Conservation (phyloP, 2,797 vertebrate genomes). For the Megaceryle alcyon region DNA sequence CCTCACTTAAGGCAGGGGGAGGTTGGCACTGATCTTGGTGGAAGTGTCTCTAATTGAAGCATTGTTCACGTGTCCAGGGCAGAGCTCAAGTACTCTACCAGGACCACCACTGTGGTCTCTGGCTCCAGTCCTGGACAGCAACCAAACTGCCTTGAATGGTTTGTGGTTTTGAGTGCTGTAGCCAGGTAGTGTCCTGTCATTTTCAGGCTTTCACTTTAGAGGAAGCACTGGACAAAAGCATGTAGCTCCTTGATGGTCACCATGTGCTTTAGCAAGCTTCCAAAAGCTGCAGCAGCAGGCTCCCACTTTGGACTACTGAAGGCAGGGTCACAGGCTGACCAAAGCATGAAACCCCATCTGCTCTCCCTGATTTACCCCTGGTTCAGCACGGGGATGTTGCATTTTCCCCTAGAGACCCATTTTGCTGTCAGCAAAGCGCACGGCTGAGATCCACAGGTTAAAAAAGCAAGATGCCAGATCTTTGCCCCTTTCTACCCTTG, state of each 20-base stretch:
- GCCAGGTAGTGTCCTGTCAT: not conserved
- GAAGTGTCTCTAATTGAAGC: not conserved
- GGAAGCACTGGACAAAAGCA: not conserved
- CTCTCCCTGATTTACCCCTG: not conserved
- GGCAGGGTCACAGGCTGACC: not conserved
- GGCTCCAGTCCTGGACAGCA: not conserved
- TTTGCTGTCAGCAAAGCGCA: not conserved
- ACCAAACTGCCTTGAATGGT: not conserved
- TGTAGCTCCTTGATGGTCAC: fast-evolving
- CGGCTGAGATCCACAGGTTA: not conserved
- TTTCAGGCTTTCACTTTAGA: not conserved
- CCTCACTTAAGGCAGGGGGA: not conserved
- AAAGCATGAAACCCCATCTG: not conserved
- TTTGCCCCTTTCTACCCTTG: not conserved
- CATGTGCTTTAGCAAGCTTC: not conserved
- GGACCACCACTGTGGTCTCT: not conserved
- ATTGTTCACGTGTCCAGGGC: not conserved
- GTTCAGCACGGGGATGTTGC: not conserved
- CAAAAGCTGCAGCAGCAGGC: not conserved
- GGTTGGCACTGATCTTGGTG: not conserved
- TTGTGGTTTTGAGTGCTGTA: not conserved
- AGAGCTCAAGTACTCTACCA: not conserved
- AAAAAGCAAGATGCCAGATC: not conserved
- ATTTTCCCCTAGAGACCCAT: not conserved
- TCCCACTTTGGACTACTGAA: not conserved